Base-by-base conservation (phyloP, 2,797 vertebrate species). In the Neosalanx taihuensis region DNA sequence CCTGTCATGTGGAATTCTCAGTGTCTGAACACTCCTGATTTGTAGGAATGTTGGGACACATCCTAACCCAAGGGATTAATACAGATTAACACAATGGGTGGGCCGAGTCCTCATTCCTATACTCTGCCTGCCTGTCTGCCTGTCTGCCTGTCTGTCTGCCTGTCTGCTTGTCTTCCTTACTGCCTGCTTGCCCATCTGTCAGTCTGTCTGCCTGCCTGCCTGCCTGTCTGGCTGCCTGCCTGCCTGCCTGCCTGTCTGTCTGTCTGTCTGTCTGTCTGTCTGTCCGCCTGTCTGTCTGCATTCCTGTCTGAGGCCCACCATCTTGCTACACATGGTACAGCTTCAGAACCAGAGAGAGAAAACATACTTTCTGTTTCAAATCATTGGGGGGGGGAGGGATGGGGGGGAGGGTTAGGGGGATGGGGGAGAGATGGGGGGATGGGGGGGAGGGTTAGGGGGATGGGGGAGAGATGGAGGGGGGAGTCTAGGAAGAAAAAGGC, bases 331-430 rank as follows among this genome's bases (percentile, higher is more conserved):
- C 37, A 41, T 41, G 37, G 37, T 41, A 41, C 37, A 41, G 37
- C 37, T 37, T 37, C 35, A 37, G 35, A 37, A 37, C 35, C 35
- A 37, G 35, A 37, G 35, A 37, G 35, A 37, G 35, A 37, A 37
- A 37, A 37, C 35, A 37, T 37, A 37, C 35, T 83, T 84, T 88
- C 85, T 90, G 90, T 86, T 89, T 87, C 80, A 81, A 86, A 88
- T 89, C 81, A 88, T 72, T 76, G 76, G 35, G 35, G 35, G 35
- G 35, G 1, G 35, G 1, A 9, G 37, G 37, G 37, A 33, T 3
- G 79, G 82, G 71, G 84, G 41, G n/a, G 41, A 33, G 76, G 73
- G n/a, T n/a, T n/a, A n/a, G n/a, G n/a, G n/a, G n/a, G n/a, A n/a
- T n/a, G n/a, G n/a, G n/a, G n/a, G n/a, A n/a, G n/a, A n/a, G n/a